Percentiles rank a stretch among this genome's conserved stretches.
phyloP scores from a whole-genome alignment of 2,888 invertebrate genomes.

The Cheilosia urbana region DNA sequence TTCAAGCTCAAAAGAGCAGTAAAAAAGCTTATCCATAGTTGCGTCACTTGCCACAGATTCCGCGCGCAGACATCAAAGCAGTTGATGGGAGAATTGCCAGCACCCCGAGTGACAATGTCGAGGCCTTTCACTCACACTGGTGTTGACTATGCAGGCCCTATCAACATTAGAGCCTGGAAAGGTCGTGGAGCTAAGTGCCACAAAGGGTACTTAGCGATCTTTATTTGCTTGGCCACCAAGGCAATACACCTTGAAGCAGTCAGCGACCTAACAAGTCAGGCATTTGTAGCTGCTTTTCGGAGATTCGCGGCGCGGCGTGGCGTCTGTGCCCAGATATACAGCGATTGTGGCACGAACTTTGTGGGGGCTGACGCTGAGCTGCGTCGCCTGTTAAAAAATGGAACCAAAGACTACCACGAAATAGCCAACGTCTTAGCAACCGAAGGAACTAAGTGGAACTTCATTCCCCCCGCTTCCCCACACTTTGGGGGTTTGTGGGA shows the following conservation, averaged over 20 bases:
- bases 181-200: too few relatives aligned
- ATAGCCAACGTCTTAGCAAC: conserved; percentile 22
- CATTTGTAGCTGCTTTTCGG: background rate
- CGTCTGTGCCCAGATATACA: background rate
- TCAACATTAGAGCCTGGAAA: too few relatives aligned
- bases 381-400: background rate
- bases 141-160: too few relatives aligned
- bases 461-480: conserved; percentile 7
- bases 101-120: background rate
- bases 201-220: background rate
- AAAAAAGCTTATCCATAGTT: background rate
- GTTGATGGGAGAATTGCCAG: conserved; percentile 6
- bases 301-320: background rate
- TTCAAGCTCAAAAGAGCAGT: background rate
- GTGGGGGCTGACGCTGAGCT: background rate
- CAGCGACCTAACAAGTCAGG: background rate
- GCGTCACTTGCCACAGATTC: background rate
- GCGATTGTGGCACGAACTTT: background rate
- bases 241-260: background rate
- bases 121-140: too few relatives aligned
- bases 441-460: conserved; percentile 16
- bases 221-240: background rate
- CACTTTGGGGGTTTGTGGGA: background rate
- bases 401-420: conserved; percentile 5
- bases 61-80: background rate